These are phyloP conservation scores for Erynnis tages DNA, from an alignment of 2,888 invertebrate species.

Conservation along the genomic window DNA sequence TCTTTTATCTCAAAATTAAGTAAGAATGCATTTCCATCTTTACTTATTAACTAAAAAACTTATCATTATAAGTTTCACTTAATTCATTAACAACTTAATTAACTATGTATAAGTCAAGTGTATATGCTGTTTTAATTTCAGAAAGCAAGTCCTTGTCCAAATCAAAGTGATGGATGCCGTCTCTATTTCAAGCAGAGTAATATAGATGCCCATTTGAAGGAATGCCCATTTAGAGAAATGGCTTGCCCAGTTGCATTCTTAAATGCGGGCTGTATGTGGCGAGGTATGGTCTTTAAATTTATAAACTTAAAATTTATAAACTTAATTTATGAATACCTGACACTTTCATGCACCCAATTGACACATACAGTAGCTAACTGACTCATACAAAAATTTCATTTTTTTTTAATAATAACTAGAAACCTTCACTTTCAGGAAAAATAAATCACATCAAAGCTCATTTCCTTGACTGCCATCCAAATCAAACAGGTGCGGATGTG, in stretches of 20 bases:
- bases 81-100: too few relatives aligned
- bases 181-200: slow-evolving; percentile 43
- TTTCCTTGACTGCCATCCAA: slow-evolving; percentile 49
- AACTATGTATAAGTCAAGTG: too few relatives aligned
- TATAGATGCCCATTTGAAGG: slow-evolving; percentile 48
- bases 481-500: slow-evolving; percentile 42
- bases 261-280: slow-evolving; percentile 50
- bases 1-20: too few relatives aligned
- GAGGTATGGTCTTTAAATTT: slow-evolving; percentile 44
- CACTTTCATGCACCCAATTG: too few relatives aligned
- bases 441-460: slow-evolving; percentile 49
- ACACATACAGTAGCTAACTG: too few relatives aligned
- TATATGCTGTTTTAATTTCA: slow-evolving; percentile 4
- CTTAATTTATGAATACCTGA: too few relatives aligned
- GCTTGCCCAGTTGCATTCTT: slow-evolving; percentile 46
- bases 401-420: too few relatives aligned
- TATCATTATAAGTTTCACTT: too few relatives aligned
- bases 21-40: too few relatives aligned
- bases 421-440: slow-evolving; percentile 48
- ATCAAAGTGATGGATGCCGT: slow-evolving; percentile 50
- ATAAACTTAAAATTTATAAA: neutral
- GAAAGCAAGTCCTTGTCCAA: slow-evolving; percentile 40
- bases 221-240: slow-evolving; percentile 56
- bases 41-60: too few relatives aligned
- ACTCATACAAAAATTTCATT: too few relatives aligned